Conservation (phyloP, 2,797 vertebrate species). For the Loris lydekkerianus region DNA sequence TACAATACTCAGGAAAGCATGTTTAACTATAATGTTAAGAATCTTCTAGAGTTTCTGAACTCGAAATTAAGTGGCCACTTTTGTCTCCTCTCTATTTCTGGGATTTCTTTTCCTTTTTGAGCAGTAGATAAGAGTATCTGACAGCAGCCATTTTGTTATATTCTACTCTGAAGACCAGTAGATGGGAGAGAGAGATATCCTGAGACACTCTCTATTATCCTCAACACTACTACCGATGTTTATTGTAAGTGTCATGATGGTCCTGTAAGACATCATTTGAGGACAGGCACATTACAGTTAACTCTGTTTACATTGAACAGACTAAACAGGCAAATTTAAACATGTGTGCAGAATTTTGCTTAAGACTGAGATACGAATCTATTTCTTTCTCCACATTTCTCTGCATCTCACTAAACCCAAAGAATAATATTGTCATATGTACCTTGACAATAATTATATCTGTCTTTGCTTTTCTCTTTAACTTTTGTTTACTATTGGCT, state of each 20-base stretch:
- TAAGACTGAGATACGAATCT: not conserved
- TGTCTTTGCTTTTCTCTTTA: not conserved
- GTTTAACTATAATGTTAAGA: not conserved
- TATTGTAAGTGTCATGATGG: not conserved
- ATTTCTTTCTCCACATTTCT: not conserved
- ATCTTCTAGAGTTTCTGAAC: not conserved
- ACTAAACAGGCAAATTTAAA: not conserved
- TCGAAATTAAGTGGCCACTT: not conserved
- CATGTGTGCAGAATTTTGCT: not conserved
- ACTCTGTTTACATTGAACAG: not conserved
- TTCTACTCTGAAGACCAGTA: not conserved
- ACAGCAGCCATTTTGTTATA: not conserved
- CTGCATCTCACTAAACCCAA: not conserved
- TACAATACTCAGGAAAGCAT: not conserved
- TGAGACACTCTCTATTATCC: not conserved
- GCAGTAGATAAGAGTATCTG: not conserved
- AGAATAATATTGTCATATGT: not conserved
- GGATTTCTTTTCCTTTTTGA: not conserved
- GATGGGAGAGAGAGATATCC: not conserved
- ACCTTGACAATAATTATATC: not conserved
- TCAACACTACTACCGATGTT: not conserved
- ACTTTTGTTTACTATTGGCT: not conserved
- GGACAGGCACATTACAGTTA: not conserved
- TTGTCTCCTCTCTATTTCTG: conserved; percentile 28
- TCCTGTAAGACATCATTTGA: not conserved